Base-by-base conservation (phyloP, 2,113 vertebrate species). In the Smithornis capensis region DNA sequence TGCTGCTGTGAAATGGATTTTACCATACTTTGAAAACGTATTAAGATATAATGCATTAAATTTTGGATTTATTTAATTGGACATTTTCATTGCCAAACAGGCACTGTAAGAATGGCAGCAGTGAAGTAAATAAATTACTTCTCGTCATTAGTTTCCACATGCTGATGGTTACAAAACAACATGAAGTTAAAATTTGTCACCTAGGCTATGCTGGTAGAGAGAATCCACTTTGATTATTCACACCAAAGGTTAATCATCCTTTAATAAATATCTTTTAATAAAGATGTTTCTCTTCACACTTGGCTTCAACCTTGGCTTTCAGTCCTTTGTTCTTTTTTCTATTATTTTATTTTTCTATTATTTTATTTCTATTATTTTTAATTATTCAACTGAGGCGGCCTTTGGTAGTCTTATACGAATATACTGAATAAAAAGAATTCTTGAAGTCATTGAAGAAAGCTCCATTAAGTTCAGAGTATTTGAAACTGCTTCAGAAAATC, bases 121-220 rank as follows among this genome's bases (percentile, higher is more conserved):
- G 9, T 71, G 80, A 85, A 79, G 73, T 85, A 84, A 92, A 84
- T 59, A 64, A 79, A 92, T 90, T 86, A 23, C 23, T 77, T 73
- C 37, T 91, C 52, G 74, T 93, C 63, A 86, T 89, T 90, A 90
- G 70, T 24, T 90, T 93, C 35, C 35, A 73, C 45, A 65, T 57
- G 17, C 67, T 67, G 76, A 90, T 7, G 2, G 47, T 86, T 90
- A 74, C 68, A 91, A 91, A 87, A 82, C 27, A 80, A 69, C 23
- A 49, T 11, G 14, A 38, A 78, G 74, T 84, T 89, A 94, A 89
- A 87, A 92, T 73, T 17, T 88, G 78, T 85, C 93, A 95, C 79
- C 62, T 17, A 80, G 53, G 18, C 8, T 69, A 23, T 64, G 15
- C 40, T 83, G 65, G 23, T 45, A 76, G 63, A 80, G 17, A 60